These are phyloP conservation scores for Protobothrops flavoviridis DNA, from an alignment of 2,113 vertebrate species.

Conservation along the genomic window DNA sequence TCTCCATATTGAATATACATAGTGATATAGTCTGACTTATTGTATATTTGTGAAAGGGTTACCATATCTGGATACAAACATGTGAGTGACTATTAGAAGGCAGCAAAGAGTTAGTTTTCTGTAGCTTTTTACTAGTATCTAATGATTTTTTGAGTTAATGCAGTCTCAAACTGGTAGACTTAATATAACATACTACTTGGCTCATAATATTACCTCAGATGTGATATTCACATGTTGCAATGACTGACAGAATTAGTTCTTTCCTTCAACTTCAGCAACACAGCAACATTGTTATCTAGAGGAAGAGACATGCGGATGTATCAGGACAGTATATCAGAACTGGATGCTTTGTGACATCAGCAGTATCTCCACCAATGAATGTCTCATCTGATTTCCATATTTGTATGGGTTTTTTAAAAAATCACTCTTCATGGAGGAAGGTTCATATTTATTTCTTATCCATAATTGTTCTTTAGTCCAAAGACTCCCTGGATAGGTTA, in stretches of 20 bases:
- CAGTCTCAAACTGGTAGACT: too few relatives aligned
- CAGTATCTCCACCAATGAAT: background rate
- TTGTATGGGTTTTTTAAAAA: background rate
- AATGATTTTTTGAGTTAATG: background rate
- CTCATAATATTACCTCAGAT: background rate
- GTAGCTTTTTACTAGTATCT: background rate
- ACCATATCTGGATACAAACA: background rate
- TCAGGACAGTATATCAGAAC: background rate
- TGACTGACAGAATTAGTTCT: background rate
- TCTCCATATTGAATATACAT: background rate
- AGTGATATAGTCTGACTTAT: background rate
- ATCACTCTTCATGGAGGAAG: background rate
- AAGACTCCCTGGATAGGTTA: background rate
- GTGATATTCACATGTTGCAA: background rate
- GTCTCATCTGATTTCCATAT: background rate
- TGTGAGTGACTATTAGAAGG: background rate
- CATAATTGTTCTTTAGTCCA: background rate
- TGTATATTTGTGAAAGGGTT: background rate
- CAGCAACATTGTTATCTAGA: background rate
- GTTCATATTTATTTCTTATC: background rate
- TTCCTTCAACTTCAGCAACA: background rate
- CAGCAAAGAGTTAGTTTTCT: background rate
- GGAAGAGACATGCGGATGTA: background rate
- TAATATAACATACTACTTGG: background rate
- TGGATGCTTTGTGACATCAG: slow-evolving; percentile 21